A percentile compares a stretch with the other conserved stretches of the same genome.
Conservation (phyloP, 2,113 vertebrate species). For the Athene cunicularia region DNA sequence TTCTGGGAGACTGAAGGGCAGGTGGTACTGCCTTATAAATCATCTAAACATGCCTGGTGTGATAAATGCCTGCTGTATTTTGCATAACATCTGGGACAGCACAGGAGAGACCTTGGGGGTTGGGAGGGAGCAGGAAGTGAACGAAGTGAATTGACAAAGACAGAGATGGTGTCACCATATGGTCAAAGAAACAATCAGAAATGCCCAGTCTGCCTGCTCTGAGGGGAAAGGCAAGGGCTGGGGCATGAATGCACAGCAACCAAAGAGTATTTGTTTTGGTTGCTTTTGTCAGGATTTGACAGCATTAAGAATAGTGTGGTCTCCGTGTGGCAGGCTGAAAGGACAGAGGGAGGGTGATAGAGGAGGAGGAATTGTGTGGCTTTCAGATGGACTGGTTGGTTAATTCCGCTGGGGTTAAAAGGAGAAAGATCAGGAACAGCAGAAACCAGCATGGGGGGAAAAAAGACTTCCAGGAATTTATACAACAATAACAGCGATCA, state of each 20-base stretch:
- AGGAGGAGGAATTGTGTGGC: background rate
- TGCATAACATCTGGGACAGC: slow-evolving; percentile 66
- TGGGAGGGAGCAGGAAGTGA: slow-evolving; percentile 27
- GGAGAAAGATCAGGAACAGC: background rate
- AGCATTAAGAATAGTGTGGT: background rate
- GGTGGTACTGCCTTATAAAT: slow-evolving; percentile 62
- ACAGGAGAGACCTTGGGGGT: slow-evolving; percentile 3
- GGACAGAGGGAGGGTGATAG: background rate
- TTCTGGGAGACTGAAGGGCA: slow-evolving; percentile 58
- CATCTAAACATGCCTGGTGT: slow-evolving; percentile 52
- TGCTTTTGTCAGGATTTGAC: slow-evolving; percentile 15
- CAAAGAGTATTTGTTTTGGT: background rate
- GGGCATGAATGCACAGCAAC: background rate
- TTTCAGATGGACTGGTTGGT: background rate
- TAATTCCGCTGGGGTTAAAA: background rate
- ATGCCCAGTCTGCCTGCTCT: background rate
- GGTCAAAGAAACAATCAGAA: slow-evolving; percentile 31
- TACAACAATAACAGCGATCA: background rate
- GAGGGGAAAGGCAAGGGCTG: background rate
- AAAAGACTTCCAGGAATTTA: background rate
- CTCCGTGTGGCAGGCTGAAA: background rate
- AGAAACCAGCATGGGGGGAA: background rate
- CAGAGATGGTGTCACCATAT: slow-evolving; percentile 31
- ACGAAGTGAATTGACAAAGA: slow-evolving; percentile 1
- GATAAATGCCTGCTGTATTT: slow-evolving; percentile 61